phyloP scores from a whole-genome alignment of 2,888 invertebrate genomes.

The Blastobasis adustella region DNA sequence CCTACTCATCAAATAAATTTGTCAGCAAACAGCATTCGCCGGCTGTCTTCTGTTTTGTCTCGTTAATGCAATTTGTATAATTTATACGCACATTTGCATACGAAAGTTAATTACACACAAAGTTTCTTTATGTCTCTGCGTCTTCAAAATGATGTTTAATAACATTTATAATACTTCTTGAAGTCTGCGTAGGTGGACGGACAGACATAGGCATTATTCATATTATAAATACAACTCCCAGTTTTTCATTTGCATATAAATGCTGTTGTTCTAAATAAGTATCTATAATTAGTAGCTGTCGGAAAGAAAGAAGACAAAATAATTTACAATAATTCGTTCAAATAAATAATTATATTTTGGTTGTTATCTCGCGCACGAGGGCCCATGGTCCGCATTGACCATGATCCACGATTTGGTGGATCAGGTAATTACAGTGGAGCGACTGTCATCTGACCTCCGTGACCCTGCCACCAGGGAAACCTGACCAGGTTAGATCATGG shows the following conservation, averaged over 20 bases:
- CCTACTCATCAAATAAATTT: too few species aligned
- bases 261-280: neutral
- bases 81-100: slow-evolving; percentile 16
- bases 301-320: neutral
- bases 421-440: too few species aligned
- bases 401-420: too few species aligned
- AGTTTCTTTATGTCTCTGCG: neutral
- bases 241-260: slow-evolving; percentile 1
- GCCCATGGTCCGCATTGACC: too few species aligned
- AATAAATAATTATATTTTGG: too few species aligned
- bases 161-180: neutral
- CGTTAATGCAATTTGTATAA: slow-evolving; percentile 27
- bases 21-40: slow-evolving; percentile 20
- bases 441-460: too few species aligned
- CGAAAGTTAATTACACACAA: slow-evolving; percentile 7
- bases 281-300: neutral
- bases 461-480: too few species aligned
- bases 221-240: neutral
- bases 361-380: too few species aligned
- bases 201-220: neutral
- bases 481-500: too few species aligned
- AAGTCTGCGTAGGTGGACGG: slow-evolving; percentile 6
- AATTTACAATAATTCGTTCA: too few species aligned
- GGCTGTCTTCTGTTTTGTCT: slow-evolving; percentile 21
- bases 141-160: slow-evolving; percentile 2